Evolutionary conservation across 2,113 vertebrate species (phyloP).

Genomic region (Melozone crissalis): DNA sequence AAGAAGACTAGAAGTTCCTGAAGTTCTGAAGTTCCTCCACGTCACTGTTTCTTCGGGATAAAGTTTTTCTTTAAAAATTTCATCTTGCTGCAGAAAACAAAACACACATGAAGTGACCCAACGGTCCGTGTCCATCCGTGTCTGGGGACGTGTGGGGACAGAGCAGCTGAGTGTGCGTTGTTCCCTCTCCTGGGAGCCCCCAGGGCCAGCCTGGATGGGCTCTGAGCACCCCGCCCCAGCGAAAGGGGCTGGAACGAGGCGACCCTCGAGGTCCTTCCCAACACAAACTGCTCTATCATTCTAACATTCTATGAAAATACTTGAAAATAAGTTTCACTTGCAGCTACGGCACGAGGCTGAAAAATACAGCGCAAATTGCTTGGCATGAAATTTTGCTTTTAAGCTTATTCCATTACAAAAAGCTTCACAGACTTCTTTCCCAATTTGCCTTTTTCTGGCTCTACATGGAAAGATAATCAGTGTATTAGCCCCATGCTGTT

Average conservation of each 20-base stretch:
- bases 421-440: neutral
- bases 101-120: neutral
- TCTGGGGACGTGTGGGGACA: neutral
- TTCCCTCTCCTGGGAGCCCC: neutral
- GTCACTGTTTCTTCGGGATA: neutral
- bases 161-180: neutral
- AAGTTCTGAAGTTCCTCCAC: neutral
- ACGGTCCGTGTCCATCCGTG: fast-evolving
- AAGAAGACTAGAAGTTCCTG: neutral
- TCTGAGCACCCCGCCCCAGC: neutral
- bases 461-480: conserved; percentile 61
- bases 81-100: neutral
- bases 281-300: neutral
- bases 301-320: neutral
- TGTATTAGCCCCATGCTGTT: conserved; percentile 63
- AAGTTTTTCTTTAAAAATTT: neutral
- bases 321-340: conserved; percentile 37
- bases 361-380: conserved; percentile 23
- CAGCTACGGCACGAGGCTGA: neutral
- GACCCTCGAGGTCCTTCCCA: neutral
- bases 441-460: conserved; percentile 65
- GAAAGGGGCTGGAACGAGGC: neutral
- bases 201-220: neutral
- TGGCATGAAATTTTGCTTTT: conserved; percentile 51
- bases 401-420: conserved; percentile 36